Evolutionary conservation across 1,140 invertebrate genomes (phyloP).

Genomic region (Mercenaria mercenaria): DNA sequence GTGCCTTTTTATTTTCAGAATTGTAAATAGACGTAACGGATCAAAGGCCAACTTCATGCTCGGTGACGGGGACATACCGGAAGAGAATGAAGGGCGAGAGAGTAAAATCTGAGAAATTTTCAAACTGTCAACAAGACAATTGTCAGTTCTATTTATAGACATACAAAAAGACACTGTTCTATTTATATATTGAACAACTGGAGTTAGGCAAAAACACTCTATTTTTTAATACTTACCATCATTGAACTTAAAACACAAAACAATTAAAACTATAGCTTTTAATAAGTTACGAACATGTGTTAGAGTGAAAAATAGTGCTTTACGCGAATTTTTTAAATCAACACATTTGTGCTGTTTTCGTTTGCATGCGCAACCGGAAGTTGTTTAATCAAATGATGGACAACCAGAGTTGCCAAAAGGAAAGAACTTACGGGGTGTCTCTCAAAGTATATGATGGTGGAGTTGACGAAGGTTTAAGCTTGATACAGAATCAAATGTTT

Average conservation of each 20-base stretch:
- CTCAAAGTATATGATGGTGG: background rate
- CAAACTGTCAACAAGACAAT: background rate
- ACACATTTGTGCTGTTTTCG: too few relatives aligned
- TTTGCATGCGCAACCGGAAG: too few relatives aligned
- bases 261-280: too few relatives aligned
- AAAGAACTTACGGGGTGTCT: too few relatives aligned
- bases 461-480: too few relatives aligned
- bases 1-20: conserved; percentile 23
- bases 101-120: conserved; percentile 52
- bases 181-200: background rate
- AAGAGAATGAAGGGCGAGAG: conserved; percentile 57
- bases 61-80: conserved; percentile 56
- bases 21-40: conserved; percentile 41
- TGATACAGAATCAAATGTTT: background rate
- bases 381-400: too few relatives aligned
- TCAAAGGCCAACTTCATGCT: conserved; percentile 56
- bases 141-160: background rate
- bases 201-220: background rate
- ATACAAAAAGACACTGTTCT: background rate
- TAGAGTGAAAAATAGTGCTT: too few relatives aligned
- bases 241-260: too few relatives aligned
- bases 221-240: background rate
- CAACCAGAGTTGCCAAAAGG: too few relatives aligned
- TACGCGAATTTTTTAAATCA: too few relatives aligned
- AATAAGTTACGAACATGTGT: too few relatives aligned